Percentiles rank a stretch among this genome's conserved stretches.
Conservation (phyloP, 1,140 invertebrate species). For the Drosophila arizonae region DNA sequence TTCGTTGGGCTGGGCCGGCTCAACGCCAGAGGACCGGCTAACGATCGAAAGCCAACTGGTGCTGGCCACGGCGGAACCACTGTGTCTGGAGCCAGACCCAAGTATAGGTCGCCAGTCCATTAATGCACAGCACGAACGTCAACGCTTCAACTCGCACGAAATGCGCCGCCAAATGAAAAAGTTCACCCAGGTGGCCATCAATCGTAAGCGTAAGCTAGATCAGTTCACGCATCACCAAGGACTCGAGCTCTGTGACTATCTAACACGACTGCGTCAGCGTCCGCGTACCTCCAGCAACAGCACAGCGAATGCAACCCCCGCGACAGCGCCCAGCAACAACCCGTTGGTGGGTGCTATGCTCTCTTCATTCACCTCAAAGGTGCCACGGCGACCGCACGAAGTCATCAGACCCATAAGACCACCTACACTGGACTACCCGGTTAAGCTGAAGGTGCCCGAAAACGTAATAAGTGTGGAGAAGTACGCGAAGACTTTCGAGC, state of each 20-base stretch:
- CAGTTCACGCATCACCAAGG: conserved; percentile 91
- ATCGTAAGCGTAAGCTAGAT: conserved; percentile 94
- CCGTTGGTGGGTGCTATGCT: conserved; percentile 79
- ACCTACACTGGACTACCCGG: conserved; percentile 83
- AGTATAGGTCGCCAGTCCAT: conserved; percentile 89
- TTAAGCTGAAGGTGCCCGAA: conserved; percentile 81
- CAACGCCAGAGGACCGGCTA: conserved; percentile 89
- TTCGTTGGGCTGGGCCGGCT: conserved; percentile 43
- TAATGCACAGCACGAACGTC: conserved; percentile 88
- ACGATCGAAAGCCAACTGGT: conserved; percentile 92
- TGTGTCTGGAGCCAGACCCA: conserved; percentile 94
- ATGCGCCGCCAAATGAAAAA: conserved; percentile 89
- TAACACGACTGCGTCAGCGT: conserved; percentile 78
- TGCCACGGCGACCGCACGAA: conserved; percentile 73
- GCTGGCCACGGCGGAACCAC: conserved; percentile 90
- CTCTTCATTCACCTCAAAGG: conserved; percentile 78
- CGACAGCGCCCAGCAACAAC: conserved; percentile 73
- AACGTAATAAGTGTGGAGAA: conserved; percentile 82
- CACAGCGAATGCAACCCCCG: conserved; percentile 77
- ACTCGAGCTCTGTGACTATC: conserved; percentile 89
- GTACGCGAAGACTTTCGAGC: conserved; percentile 85
- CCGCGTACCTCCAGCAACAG: conserved; percentile 61
- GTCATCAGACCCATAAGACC: conserved; percentile 83
- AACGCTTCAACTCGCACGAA: conserved; percentile 89
- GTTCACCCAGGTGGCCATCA: conserved; percentile 91